Conservation (phyloP, 1,140 invertebrate genomes). For the Magallana angulata region DNA sequence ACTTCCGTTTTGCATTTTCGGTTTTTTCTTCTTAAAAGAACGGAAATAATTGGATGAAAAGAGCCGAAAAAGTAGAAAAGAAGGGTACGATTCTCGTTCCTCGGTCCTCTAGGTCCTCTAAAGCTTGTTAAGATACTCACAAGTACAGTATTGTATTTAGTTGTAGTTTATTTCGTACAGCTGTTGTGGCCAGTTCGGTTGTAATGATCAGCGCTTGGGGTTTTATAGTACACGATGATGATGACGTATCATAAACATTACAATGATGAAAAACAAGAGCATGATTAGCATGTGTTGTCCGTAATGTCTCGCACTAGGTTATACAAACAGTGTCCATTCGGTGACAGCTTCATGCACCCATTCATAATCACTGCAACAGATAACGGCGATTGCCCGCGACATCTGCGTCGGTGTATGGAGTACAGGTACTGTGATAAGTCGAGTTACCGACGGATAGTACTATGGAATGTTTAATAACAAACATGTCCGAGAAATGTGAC, state of each 20-base stretch:
- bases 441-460: neutral
- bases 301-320: neutral
- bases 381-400: slow-evolving; percentile 17
- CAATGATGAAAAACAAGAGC: neutral
- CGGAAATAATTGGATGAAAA: no score
- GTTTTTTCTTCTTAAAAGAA: no score
- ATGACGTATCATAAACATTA: neutral
- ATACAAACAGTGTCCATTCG: neutral
- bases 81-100: no score
- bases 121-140: neutral
- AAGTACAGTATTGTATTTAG: neutral
- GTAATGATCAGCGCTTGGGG: neutral
- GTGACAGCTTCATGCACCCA: neutral
- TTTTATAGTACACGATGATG: slow-evolving; percentile 15
- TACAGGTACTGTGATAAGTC: neutral
- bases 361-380: slow-evolving; percentile 16
- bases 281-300: neutral
- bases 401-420: slow-evolving; percentile 19
- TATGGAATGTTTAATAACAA: neutral
- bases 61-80: no score
- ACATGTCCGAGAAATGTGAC: neutral
- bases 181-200: neutral
- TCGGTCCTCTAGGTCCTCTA: no score
- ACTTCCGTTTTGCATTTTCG: neutral
- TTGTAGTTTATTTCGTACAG: neutral